These are phyloP conservation scores for Nyctalus aviator DNA, from an alignment of 2,797 vertebrate species.

Conservation along the genomic window DNA sequence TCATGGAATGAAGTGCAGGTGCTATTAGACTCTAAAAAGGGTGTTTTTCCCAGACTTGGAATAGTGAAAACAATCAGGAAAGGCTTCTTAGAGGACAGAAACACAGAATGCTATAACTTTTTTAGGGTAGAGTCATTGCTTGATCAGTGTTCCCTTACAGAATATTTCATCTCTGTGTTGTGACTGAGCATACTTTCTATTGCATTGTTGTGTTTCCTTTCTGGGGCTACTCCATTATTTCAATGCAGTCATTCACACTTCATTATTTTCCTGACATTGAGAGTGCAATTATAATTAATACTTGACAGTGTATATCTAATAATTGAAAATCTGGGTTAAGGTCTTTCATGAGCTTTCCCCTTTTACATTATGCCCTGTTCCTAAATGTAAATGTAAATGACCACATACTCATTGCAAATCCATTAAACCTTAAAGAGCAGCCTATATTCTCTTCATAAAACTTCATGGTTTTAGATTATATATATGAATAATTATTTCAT, in stretches of 20 bases:
- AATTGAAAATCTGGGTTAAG: neutral
- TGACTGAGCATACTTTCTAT: neutral
- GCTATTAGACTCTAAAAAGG: neutral
- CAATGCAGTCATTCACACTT: neutral
- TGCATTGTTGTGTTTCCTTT: conserved; percentile 50
- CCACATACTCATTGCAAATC: neutral
- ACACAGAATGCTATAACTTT: neutral
- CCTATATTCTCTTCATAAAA: neutral
- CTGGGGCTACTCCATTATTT: conserved; percentile 1
- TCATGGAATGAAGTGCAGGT: neutral
- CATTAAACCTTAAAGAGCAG: neutral
- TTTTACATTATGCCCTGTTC: neutral
- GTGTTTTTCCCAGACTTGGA: neutral
- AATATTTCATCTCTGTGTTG: neutral
- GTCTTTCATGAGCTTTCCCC: neutral
- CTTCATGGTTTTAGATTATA: neutral
- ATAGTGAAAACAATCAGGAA: neutral
- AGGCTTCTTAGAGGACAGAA: neutral
- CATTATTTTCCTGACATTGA: neutral
- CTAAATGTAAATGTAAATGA: neutral
- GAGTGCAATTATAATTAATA: neutral
- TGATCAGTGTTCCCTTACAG: neutral
- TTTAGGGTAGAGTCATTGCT: neutral
- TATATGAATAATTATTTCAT: conserved; percentile 3
- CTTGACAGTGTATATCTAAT: neutral